Base-by-base conservation (phyloP, 1,140 invertebrate genomes). In the Magallana ariakensis region DNA sequence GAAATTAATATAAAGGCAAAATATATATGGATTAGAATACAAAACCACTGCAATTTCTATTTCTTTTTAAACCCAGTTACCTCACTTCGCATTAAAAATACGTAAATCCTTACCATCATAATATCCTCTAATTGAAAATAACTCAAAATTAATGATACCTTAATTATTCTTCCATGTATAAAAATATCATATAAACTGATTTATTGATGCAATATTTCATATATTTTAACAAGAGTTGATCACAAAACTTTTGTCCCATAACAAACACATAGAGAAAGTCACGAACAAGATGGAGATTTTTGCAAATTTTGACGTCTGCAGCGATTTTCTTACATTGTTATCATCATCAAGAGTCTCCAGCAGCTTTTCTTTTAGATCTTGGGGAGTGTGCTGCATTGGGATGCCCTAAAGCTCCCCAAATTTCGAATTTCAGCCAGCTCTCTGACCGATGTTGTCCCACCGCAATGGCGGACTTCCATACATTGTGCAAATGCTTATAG, bases 341-440 rank as follows among this genome's bases (percentile, higher is more conserved):
- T 96, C 95, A 91, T 94, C 94, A 95, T 96, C 96, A 92, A 96
- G 94, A 93, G 95, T 95, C 94, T 95, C 95, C 93, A 96, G 94
- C 95, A 96, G 95, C 94, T 95, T 96, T 93, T 96, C 95, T 95
- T 96, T 96, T 93, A 96, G 95, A 93, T 96, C 95, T 92, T 92
- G 92, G 94, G 95, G 95, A 94, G 95, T 95, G 94, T 95, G 94
- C 95, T 96, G 95, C 96, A 96, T 95, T 91, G 92, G 94, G 93
- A 90, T 91, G 88, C 93, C 92, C 91, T 92, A 91, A 92, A 92
- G 90, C 90, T 90, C 91, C 91, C 89, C 90, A 91, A 87, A 91
- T 84, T 90, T 92, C 90, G 90, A 90, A 91, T 89, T 92, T 93
- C 89, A 91, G 91, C 91, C 92, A 92, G 92, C 91, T 90, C 91